Evolutionary conservation across 1,140 invertebrate genomes (phyloP), one percentile per base, ranked within the genome.

Genomic region (Agrypnia vestita): DNA sequence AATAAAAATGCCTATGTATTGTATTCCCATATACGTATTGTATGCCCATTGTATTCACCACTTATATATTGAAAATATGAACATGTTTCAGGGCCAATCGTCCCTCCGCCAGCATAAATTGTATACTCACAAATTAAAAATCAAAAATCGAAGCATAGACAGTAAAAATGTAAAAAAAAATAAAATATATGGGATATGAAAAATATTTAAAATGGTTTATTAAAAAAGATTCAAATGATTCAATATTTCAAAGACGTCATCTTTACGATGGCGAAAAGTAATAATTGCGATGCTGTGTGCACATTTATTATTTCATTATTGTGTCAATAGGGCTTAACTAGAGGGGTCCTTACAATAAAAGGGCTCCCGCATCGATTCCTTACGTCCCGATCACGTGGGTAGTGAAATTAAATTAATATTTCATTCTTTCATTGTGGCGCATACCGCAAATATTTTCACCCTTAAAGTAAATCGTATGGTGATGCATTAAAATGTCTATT

Each of bases 351-450:
- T 43, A 11, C 15, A 76, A n/a, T 17, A 72, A 35, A 72, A 44
- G 69, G 67, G 35, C 25, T 49, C 51, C 44, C 25, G 67, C 46
- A 55, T 78, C 77, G 55, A 78, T 78, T 51, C 49, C 49, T 56
- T 35, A 17, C 75, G 4, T 21, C 59, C 13, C 67, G 56, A 62
- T 62, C 81, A 67, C 64, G 79, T 21, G 71, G 43, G 35, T 55
- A 82, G 76, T 35, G 76, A 82, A 82, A 82, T 82, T 82, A 82
- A 82, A 82, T 82, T 82, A 82, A 82, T 82, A 82, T 82, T 82
- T 82, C 81, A 82, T 82, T 82, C 78, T 72, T 82, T 74, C 79
- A 80, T 82, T 82, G 81, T 82, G 77, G 55, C 75, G 76, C 46
- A 79, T 75, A 82, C 78, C 81, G 78, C 81, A 82, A 82, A 82